Percentiles rank a stretch among this genome's conserved stretches.
Conservation (phyloP, 1,140 invertebrate genomes). For the Pinna nobilis region DNA sequence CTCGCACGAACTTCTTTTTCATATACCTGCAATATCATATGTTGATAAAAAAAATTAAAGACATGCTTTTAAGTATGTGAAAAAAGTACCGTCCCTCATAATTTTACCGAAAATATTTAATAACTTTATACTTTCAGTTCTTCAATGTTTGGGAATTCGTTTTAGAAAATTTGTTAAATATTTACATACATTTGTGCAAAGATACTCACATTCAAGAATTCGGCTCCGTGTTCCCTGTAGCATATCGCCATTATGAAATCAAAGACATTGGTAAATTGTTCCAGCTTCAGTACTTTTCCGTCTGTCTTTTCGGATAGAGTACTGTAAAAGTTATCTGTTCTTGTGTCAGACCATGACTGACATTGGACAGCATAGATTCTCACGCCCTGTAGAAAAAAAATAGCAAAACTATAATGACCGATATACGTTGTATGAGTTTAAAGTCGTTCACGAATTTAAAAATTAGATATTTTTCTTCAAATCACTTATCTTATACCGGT, state of each 20-base stretch:
- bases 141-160: not conserved
- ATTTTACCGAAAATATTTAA: not conserved
- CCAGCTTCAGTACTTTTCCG: slow-evolving; percentile 42
- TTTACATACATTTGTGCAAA: not conserved
- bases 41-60: too few relatives aligned
- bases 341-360: not conserved
- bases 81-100: too few relatives aligned
- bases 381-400: slow-evolving; percentile 40
- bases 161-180: not conserved
- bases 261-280: slow-evolving; percentile 53
- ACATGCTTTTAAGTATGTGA: not conserved
- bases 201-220: slow-evolving; percentile 49
- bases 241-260: slow-evolving; percentile 66
- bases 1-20: slow-evolving; percentile 49
- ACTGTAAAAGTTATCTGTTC: slow-evolving; percentile 41
- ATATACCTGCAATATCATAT: slow-evolving; percentile 49
- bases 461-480: too few relatives aligned
- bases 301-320: slow-evolving; percentile 40
- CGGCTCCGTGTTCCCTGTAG: slow-evolving; percentile 58
- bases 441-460: too few relatives aligned
- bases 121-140: not conserved
- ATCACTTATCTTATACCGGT: too few relatives aligned
- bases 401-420: too few relatives aligned
- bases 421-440: too few relatives aligned
- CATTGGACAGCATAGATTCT: slow-evolving; percentile 47